These are phyloP conservation scores for Laticauda colubrina DNA, from an alignment of 2,113 vertebrate species.

Conservation along the genomic window DNA sequence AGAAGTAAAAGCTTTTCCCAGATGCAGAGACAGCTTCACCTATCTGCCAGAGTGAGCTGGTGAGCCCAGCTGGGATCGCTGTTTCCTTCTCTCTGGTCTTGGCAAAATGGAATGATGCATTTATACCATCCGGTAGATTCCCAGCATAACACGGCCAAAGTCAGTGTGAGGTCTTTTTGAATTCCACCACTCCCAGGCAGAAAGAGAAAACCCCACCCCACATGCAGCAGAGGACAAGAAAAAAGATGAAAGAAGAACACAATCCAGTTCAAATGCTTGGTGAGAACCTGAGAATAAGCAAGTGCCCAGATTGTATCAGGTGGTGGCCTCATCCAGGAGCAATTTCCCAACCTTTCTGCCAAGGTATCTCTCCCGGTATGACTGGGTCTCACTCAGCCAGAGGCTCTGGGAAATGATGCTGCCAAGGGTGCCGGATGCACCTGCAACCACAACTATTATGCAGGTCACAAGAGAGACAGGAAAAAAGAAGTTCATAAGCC, in stretches of 20 bases:
- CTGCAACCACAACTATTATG: neutral
- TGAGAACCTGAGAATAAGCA: neutral
- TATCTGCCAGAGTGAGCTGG: neutral
- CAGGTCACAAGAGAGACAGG: too few species aligned
- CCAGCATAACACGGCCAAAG: neutral
- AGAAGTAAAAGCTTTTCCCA: neutral
- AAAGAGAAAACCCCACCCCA: neutral
- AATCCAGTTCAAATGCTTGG: neutral
- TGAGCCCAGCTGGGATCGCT: neutral
- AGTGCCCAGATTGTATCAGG: neutral
- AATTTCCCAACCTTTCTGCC: neutral
- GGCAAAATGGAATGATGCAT: neutral
- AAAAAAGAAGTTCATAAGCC: neutral
- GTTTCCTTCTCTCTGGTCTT: constrained; percentile 29
- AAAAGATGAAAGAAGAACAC: neutral
- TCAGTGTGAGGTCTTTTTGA: neutral
- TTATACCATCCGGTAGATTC: neutral
- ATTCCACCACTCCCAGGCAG: neutral
- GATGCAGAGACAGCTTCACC: neutral
- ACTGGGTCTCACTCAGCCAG: neutral
- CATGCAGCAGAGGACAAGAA: neutral
- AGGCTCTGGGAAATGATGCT: neutral
- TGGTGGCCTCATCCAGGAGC: neutral
- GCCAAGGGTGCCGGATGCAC: neutral
- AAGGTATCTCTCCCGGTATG: neutral